phyloP scores from a whole-genome alignment of 2,113 vertebrate species.

The Otus sunia region DNA sequence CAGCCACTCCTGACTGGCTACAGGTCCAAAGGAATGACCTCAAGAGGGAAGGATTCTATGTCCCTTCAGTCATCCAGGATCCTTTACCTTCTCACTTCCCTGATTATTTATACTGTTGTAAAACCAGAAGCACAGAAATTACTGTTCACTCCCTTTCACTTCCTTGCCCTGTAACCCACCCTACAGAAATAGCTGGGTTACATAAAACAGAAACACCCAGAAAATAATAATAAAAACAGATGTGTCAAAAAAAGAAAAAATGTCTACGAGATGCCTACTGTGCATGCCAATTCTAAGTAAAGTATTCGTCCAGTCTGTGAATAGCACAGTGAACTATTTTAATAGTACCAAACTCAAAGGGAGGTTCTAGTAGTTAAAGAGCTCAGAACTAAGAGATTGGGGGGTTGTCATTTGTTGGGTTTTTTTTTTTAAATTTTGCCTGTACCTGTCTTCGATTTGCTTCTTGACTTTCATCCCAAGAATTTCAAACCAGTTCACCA shows the following conservation, averaged over 20 bases:
- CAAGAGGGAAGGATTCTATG: background rate
- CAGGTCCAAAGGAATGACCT: background rate
- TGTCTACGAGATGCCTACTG: background rate
- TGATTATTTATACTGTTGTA: background rate
- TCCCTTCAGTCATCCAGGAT: background rate
- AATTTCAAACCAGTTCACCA: background rate
- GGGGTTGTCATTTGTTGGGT: background rate
- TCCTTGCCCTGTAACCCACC: constrained; percentile 2
- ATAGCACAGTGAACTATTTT: rapidly evolving
- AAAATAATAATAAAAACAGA: constrained; percentile 19
- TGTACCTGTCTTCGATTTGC: background rate
- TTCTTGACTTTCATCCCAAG: background rate
- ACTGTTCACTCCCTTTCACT: background rate
- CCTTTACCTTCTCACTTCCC: background rate
- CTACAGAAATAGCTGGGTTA: constrained; percentile 28
- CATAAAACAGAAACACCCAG: background rate
- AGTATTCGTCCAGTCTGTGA: rapidly evolving
- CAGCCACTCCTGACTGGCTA: background rate
- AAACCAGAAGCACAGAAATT: background rate
- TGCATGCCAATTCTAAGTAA: background rate
- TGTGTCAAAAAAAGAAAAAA: background rate
- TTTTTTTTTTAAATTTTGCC: background rate
- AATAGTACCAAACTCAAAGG: background rate
- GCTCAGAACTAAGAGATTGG: background rate
- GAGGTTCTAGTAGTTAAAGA: background rate